Evolutionary conservation across 1,140 invertebrate species (phyloP), one percentile per base, ranked within the genome.

Genomic region (Condylostylus longicornis): DNA sequence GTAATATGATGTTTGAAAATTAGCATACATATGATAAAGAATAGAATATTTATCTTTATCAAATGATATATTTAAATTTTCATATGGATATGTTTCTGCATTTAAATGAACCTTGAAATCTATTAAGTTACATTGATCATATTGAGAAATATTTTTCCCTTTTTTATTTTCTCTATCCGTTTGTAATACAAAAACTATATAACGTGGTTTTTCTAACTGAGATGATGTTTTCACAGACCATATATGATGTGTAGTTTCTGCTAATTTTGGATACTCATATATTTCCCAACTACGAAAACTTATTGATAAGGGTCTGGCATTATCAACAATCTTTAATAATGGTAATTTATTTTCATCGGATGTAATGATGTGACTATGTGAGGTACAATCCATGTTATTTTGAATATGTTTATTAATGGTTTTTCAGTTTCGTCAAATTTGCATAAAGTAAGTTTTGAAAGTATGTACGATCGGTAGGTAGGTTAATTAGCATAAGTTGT

Each of bases 401-500:
- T 43, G 29, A 18, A 37, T 51, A 43, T 38, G 35, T 50, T 34
- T 48, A 41, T n/a, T n/a, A n/a, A n/a, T n/a, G n/a, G n/a, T n/a
- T n/a, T n/a, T 29, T 51, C 43, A 31, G 36, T 35, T 22, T 46
- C 47, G 3, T 50, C 33, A 5, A 48, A 43, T 66, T 65, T 5
- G 62, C 32, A 14, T 65, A 43, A 28, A 67, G 54, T 50, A 57
- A 56, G 34, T 48, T 45, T 49, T 63, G 67, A 47, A 66, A 62
- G 47, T 67, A 58, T 32, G 56, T 55, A 47, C 66, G 64, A 12
- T 61, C 60, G n/a, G n/a, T n/a, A n/a, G n/a, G n/a, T n/a, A n/a
- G n/a, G n/a, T n/a, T n/a, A n/a, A n/a, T n/a, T n/a, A n/a, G n/a
- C n/a, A n/a, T n/a, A n/a, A n/a, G n/a, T n/a, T n/a, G n/a, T n/a